phyloP scores from a whole-genome alignment of 35 echinoderm and acorn worm genomes.

The Heliocidaris tuberculata region DNA sequence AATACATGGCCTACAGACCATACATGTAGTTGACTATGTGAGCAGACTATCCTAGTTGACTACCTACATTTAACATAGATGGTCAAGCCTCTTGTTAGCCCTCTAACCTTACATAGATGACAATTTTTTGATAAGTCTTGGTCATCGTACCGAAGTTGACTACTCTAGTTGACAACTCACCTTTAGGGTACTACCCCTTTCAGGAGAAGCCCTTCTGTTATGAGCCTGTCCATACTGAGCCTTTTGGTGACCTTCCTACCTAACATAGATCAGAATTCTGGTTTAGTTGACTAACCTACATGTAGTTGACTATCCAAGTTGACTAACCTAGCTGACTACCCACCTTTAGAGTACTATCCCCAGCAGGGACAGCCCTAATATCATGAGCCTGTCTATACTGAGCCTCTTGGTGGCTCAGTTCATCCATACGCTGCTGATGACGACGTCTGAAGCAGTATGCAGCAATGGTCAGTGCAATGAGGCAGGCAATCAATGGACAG shows the following conservation, averaged over 20 bases:
- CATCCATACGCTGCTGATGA: conserved; percentile 62
- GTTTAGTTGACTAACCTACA: too few relatives aligned
- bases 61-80: neutral
- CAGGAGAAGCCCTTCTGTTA: neutral
- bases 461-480: conserved; percentile 42
- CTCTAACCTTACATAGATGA: neutral
- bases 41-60: too few relatives aligned
- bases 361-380: conserved; percentile 79
- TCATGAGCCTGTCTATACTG: conserved; percentile 76
- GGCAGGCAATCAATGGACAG: conserved; percentile 37
- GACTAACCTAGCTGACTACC: neutral
- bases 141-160: too few relatives aligned
- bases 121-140: neutral
- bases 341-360: conserved; percentile 93
- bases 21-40: too few relatives aligned
- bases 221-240: neutral
- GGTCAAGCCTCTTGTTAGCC: too few relatives aligned
- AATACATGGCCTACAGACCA: too few relatives aligned
- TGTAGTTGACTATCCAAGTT: neutral
- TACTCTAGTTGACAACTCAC: too few relatives aligned
- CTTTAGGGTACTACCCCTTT: neutral
- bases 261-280: too few relatives aligned
- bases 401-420: conserved; percentile 53
- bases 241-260: too few relatives aligned
- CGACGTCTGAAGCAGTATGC: conserved; percentile 55